Percentiles rank a stretch among this genome's conserved stretches.
Conservation (phyloP, 2,113 vertebrate species). For the Brachypteracias leptosomus region DNA sequence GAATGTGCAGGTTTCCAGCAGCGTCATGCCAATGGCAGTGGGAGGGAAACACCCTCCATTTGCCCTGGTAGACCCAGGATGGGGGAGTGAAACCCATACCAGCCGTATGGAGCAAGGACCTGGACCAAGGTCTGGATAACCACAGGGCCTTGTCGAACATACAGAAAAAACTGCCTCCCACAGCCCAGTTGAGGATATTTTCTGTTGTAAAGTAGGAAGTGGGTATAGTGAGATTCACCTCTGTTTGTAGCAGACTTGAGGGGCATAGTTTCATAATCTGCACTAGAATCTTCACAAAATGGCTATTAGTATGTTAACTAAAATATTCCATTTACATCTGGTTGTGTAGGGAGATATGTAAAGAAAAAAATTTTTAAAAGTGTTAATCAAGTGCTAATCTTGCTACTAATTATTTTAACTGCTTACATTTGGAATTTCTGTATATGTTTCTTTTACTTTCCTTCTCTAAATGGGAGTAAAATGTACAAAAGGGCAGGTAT, state of each 20-base stretch:
- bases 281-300: not conserved
- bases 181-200: not conserved
- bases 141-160: fast-evolving
- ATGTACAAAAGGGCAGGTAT: slow-evolving; percentile 65
- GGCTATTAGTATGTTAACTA: not conserved
- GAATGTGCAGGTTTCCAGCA: not conserved
- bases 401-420: slow-evolving; percentile 48
- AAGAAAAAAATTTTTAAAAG: not conserved
- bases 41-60: not conserved
- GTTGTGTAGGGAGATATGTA: not conserved
- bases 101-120: no score
- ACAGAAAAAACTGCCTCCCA: not conserved
- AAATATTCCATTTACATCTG: not conserved
- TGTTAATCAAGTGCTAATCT: slow-evolving; percentile 39
- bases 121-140: not conserved
- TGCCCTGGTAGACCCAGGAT: not conserved
- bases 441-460: slow-evolving; percentile 23
- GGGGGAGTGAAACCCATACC: not conserved
- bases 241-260: not conserved
- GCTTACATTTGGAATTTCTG: slow-evolving; percentile 38
- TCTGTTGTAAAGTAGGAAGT: not conserved
- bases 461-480: slow-evolving; percentile 51
- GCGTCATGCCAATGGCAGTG: not conserved
- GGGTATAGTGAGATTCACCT: not conserved
- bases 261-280: not conserved